A percentile compares a stretch with the other conserved stretches of the same genome.
These are phyloP conservation scores for Anoplophora glabripennis DNA, from an alignment of 1,140 invertebrate species.

Conservation along the genomic window DNA sequence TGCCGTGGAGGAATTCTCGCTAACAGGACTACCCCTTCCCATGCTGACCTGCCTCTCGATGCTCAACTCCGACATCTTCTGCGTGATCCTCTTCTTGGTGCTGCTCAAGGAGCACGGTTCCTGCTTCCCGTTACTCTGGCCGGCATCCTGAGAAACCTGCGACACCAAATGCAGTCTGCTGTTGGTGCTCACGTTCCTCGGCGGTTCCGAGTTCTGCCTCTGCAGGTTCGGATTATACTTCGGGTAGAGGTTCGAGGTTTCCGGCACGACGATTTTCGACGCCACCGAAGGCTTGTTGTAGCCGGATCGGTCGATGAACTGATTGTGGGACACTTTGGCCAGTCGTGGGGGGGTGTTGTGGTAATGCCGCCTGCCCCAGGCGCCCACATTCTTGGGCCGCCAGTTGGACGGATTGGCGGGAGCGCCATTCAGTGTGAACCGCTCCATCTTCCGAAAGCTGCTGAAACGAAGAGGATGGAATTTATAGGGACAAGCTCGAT, in stretches of 20 bases:
- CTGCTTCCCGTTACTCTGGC: background rate
- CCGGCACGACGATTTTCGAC: slow-evolving; percentile 18
- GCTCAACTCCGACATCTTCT: slow-evolving; percentile 30
- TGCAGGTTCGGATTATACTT: background rate
- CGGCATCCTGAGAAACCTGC: background rate
- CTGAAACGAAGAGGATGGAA: background rate
- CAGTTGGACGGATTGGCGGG: slow-evolving; percentile 15
- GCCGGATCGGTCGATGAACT: slow-evolving; percentile 27
- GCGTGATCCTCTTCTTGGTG: slow-evolving; percentile 19
- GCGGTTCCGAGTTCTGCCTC: background rate
- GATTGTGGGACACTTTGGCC: slow-evolving; percentile 29
- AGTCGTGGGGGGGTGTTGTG: slow-evolving; percentile 17
- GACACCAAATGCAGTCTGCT: background rate
- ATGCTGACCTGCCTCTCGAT: slow-evolving; percentile 2
- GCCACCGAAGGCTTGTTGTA: background rate
- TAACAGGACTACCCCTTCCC: too few species aligned
- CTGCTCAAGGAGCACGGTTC: slow-evolving; percentile 5
- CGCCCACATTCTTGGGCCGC: slow-evolving; percentile 24
- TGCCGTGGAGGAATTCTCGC: background rate
- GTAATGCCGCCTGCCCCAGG: slow-evolving; percentile 9
- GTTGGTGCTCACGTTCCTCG: background rate
- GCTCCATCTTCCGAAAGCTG: background rate
- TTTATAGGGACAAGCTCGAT: too few species aligned
- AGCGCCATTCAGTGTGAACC: background rate
- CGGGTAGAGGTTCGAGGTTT: slow-evolving; percentile 5